Evolutionary conservation across 2,113 vertebrate genomes (phyloP), one percentile per base, ranked within the genome.

Genomic region (Silurus glanis): DNA sequence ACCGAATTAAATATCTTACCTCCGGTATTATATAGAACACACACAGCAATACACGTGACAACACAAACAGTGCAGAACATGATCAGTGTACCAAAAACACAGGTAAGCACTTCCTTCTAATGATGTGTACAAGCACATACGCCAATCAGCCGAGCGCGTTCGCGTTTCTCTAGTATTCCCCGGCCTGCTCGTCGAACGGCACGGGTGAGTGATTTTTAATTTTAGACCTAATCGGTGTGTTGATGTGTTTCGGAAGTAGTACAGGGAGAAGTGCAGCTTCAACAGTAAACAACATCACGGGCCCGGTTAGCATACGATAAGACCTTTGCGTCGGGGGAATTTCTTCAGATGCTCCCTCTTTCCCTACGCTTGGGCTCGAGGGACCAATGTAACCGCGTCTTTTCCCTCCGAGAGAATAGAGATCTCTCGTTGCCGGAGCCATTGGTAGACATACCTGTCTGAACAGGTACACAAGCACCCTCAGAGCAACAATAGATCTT

Each of bases 191-290:
- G 90, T 93, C 85, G 91, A 89, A 90, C 90, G 90, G 91, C 92
- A 92, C 90, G 88, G 90, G 80, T 91, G 92, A 92, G 84, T 91
- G 93, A 91, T 93, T 93, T 94, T 93, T 94, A 93, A 94, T 95
- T 94, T 94, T 91, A 91, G 94, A 91, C 92, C 83, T 92, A 91
- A 94, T 93, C 93, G 90, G 91, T 92, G 87, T 90, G 37, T 91
- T 91, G 93, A 92, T 92, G 91, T 92, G 92, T 91, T 92, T 90
- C 81, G 83, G 91, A 91, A 91, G 91, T 91, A 87, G 85, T 89
- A 89, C 86, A 90, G 90, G 88, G 85, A 37, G 16, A 87, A 85
- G 88, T 89, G 87, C 88, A 88, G 89, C 88, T 90, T 91, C 87
- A 74, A 89, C 92, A 88, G 91, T 93, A 94, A 95, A 94, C 93